Conservation (phyloP, 2,888 invertebrate species). For the Phortica magna region DNA sequence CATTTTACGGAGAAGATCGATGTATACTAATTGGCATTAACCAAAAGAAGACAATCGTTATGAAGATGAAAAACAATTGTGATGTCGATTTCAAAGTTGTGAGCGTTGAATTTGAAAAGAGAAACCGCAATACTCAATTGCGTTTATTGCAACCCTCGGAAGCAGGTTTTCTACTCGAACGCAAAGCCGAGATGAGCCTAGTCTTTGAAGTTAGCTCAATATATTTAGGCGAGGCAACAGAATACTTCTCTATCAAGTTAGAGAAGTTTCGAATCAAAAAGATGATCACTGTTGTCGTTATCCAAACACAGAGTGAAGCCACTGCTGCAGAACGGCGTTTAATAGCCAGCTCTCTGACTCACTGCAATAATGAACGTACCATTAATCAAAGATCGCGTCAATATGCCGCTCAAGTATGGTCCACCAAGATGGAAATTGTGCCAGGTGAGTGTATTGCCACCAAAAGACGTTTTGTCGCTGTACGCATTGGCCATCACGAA, state of each 20-base stretch:
- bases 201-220: constrained; percentile 59
- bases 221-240: constrained; percentile 63
- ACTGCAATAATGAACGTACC: constrained; percentile 38
- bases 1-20: background rate
- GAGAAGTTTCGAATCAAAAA: constrained; percentile 61
- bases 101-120: constrained; percentile 14
- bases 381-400: constrained; percentile 54
- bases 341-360: constrained; percentile 42
- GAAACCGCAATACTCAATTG: background rate
- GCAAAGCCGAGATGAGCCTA: background rate
- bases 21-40: constrained; percentile 9
- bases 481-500: constrained; percentile 78
- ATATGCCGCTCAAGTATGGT: constrained; percentile 71
- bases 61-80: constrained; percentile 12
- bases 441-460: constrained; percentile 80
- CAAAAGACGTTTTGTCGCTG: constrained; percentile 82
- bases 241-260: constrained; percentile 57
- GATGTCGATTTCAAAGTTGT: background rate
- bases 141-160: background rate
- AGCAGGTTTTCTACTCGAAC: background rate
- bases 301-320: constrained; percentile 54
- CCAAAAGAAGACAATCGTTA: background rate
- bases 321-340: constrained; percentile 49
- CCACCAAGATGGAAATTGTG: constrained; percentile 69
- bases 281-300: constrained; percentile 65